Percentiles rank a stretch among this genome's conserved stretches.
Evolutionary conservation across 1,140 invertebrate genomes (phyloP).

Genomic region (Tetramorium parvispinum): DNA sequence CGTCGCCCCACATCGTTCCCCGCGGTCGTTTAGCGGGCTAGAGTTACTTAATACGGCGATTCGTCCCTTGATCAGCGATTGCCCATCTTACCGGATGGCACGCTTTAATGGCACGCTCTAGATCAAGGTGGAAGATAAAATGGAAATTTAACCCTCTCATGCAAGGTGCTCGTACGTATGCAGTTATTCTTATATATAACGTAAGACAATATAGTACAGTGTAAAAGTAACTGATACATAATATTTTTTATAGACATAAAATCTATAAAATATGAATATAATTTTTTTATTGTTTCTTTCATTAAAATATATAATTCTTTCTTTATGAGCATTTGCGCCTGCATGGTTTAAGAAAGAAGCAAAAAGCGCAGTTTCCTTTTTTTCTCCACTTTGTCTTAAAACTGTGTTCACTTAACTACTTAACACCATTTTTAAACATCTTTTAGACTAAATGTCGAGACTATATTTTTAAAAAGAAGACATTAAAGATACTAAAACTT

Average conservation of each 20-base stretch:
- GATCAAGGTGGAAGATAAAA: constrained; percentile 39
- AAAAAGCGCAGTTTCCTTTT: background rate
- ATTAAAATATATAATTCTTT: background rate
- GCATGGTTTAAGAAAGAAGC: background rate
- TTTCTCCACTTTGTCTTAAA: background rate
- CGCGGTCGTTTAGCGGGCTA: constrained; percentile 4
- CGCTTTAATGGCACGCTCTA: constrained; percentile 36
- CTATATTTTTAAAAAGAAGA: background rate
- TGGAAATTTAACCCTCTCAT: constrained; percentile 42
- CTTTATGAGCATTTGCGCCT: background rate
- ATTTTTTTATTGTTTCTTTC: background rate
- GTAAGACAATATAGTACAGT: background rate
- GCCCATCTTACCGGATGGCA: constrained; percentile 23
- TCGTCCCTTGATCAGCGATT: constrained; percentile 43
- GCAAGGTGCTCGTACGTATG: background rate
- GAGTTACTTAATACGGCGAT: constrained; percentile 36
- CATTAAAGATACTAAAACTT: constrained; percentile 1
- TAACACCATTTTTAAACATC: background rate
- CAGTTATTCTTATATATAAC: background rate
- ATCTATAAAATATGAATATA: background rate
- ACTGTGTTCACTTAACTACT: background rate
- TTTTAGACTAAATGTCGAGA: background rate
- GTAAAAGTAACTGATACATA: background rate
- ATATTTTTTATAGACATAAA: background rate
- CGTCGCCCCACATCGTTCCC: background rate